Evolutionary conservation across 2,888 invertebrate species (phyloP).

Genomic region (Platycnemis pennipes): DNA sequence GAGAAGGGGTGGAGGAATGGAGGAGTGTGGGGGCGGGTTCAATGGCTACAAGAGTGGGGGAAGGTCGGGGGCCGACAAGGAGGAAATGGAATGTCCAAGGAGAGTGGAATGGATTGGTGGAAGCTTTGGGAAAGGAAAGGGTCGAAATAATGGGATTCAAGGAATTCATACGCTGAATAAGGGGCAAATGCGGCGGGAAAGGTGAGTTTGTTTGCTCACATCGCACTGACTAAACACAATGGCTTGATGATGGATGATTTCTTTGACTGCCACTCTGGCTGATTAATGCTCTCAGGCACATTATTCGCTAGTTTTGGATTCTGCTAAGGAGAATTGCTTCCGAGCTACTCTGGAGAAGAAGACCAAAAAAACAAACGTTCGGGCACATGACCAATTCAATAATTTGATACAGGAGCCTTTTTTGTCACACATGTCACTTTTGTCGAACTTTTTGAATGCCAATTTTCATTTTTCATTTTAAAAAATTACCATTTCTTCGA

Average conservation of each 20-base stretch:
- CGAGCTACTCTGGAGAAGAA: too few species aligned
- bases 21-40: neutral
- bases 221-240: neutral
- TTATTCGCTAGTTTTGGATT: too few species aligned
- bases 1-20: neutral
- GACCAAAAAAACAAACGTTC: too few species aligned
- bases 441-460: too few species aligned
- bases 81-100: conserved; percentile 26
- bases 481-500: too few species aligned
- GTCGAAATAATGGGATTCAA: neutral
- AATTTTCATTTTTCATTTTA: too few species aligned
- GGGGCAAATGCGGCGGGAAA: neutral
- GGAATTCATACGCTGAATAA: neutral
- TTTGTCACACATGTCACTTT: too few species aligned
- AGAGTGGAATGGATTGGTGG: neutral
- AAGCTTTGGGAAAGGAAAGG: neutral
- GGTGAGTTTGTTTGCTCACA: neutral
- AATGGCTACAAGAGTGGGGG: neutral
- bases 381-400: too few species aligned
- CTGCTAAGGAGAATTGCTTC: too few species aligned
- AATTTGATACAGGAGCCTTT: too few species aligned
- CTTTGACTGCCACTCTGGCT: neutral
- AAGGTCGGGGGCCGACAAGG: neutral
- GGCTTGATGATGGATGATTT: neutral
- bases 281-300: too few species aligned